A percentile compares a stretch with the other conserved stretches of the same genome.
Evolutionary conservation across 2,113 vertebrate species (phyloP).

Genomic region (Oryzias javanicus): DNA sequence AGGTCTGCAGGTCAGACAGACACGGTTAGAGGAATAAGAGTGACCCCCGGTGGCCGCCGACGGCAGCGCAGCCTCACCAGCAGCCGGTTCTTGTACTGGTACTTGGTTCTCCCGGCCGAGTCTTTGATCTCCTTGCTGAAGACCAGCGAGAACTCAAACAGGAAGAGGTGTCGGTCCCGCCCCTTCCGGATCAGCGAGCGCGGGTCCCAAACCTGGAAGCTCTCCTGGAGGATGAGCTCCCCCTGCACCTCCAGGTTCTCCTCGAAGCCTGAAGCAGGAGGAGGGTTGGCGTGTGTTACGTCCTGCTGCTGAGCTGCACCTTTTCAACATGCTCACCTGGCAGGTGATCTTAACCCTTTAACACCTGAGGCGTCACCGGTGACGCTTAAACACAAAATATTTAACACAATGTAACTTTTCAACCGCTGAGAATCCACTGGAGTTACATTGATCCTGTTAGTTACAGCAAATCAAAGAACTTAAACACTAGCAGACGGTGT

Average conservation of each 20-base stretch:
- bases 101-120: constrained; percentile 96
- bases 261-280: constrained; percentile 84
- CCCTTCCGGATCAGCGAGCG: constrained; percentile 97
- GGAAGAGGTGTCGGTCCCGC: constrained; percentile 95
- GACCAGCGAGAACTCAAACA: constrained; percentile 97
- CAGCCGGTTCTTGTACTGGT: constrained; percentile 98
- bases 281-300: too few species aligned
- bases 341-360: too few species aligned
- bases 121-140: constrained; percentile 99
- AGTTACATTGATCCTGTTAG: too few species aligned
- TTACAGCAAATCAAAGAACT: too few species aligned
- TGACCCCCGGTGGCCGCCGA: neutral
- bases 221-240: constrained; percentile 96
- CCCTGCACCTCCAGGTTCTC: constrained; percentile 96
- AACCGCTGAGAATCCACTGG: too few species aligned
- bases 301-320: too few species aligned
- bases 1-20: constrained; percentile 79
- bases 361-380: too few species aligned
- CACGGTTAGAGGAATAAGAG: neutral
- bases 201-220: constrained; percentile 99
- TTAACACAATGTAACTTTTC: too few species aligned
- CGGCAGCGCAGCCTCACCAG: constrained; percentile 77
- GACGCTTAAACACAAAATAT: too few species aligned
- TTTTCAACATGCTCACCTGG: too few species aligned
- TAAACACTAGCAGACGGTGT: too few species aligned